Percentiles rank a stretch among this genome's conserved stretches.
Evolutionary conservation across 2,888 invertebrate species (phyloP).

Genomic region (Philhelius pedissequus): DNA sequence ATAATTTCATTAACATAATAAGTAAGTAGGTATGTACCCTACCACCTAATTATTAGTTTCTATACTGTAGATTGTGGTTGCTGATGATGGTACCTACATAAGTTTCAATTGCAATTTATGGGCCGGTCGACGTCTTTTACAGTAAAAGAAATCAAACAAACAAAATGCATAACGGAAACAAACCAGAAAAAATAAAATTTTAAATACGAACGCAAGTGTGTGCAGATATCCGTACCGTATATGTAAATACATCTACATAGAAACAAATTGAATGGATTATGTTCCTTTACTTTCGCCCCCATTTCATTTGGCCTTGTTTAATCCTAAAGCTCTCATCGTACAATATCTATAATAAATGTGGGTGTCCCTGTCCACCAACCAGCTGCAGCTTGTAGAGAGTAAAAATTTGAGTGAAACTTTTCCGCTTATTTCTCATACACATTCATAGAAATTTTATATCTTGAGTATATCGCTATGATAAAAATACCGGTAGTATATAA

Average conservation of each 20-base stretch:
- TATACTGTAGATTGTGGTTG: too few species aligned
- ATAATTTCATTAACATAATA: too few species aligned
- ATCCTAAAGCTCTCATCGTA: constrained; percentile 7
- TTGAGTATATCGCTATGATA: constrained; percentile 25
- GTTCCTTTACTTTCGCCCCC: background rate
- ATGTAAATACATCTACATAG: background rate
- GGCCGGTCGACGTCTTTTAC: too few species aligned
- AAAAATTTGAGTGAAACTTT: constrained; percentile 52
- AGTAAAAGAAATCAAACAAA: too few species aligned
- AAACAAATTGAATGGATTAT: background rate
- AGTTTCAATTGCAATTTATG: too few species aligned
- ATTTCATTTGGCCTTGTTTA: background rate
- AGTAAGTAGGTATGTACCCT: too few species aligned
- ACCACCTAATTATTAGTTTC: too few species aligned
- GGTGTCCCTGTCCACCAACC: background rate
- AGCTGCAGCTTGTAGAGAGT: background rate
- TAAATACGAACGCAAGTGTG: too few species aligned
- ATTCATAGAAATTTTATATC: background rate
- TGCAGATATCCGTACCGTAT: too few species aligned
- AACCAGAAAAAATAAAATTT: constrained; percentile 6
- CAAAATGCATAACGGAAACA: too few species aligned
- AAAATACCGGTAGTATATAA: constrained; percentile 63
- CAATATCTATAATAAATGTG: background rate
- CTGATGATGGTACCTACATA: too few species aligned
- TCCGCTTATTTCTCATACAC: background rate